Evolutionary conservation across 2,888 invertebrate genomes (phyloP), one percentile per base, ranked within the genome.

Genomic region (Polia nebulosa): DNA sequence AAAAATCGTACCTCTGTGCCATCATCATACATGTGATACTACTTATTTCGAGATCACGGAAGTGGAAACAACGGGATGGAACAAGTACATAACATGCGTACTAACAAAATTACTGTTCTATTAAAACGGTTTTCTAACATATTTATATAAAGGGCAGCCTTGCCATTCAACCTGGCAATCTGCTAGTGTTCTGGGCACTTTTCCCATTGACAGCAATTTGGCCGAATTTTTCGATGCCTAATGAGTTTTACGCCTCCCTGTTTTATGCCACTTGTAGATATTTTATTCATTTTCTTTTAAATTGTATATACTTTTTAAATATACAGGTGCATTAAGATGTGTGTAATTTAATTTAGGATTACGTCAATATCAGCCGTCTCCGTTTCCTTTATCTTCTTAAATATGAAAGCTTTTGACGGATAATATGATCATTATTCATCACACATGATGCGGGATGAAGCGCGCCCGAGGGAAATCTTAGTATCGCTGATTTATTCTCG

Each of bases 401-500:
- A 29, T 36, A 41, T 49, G 20, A 22, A 22, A 25, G 22, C 9
- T 29, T 53, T 64, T n/a, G 27, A 22, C 29, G 7, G 22, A 39
- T 59, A 56, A 39, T 39, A 39, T 41, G 15, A 62, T 27, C n/a
- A 58, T 55, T 62, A 49, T 75, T 69, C 58, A 58, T 4, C n/a
- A 29, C 20, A 44, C 9, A 47, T 25, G 13, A 44, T 41, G 44
- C 15, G 53, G 25, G 27, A 45, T 44, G 25, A n/a, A 62, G 11
- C 27, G 17, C 13, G 20, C 58, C 17, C 53, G 8, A 3, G 49
- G 49, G 53, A 53, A 34, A 57, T 51, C 44, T 41, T 20, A 41
- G 57, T 47, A 49, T 61, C 13, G 25, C 7, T 39, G 61, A 68
- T 53, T 62, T 74, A 53, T 62, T 75, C 34, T 39, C 69, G 53